These are phyloP conservation scores for Tricholaema leucomelas DNA, from an alignment of 2,113 vertebrate genomes.

Conservation along the genomic window DNA sequence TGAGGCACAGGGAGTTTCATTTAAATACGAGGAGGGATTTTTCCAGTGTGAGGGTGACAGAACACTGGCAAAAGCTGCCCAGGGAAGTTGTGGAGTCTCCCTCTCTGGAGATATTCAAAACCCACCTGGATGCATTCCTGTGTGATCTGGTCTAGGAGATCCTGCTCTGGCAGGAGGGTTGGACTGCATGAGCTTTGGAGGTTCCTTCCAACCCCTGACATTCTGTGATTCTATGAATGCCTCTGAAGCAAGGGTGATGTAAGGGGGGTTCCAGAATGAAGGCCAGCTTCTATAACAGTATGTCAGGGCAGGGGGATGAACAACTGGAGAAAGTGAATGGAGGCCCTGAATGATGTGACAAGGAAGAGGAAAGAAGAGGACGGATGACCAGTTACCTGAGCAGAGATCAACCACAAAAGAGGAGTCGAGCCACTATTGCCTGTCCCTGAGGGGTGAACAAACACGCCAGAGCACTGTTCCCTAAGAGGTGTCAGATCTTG, in stretches of 20 bases:
- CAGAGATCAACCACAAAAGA: not conserved
- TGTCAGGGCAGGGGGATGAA: not conserved
- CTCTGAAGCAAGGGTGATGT: not conserved
- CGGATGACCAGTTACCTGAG: not conserved
- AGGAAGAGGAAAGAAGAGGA: not conserved
- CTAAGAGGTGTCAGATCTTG: not conserved
- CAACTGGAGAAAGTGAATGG: not conserved
- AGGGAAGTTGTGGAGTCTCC: too few relatives aligned
- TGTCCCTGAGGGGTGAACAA: not conserved
- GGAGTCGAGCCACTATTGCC: not conserved
- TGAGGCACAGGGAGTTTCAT: too few relatives aligned
- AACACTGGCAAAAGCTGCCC: too few relatives aligned
- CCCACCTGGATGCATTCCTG: too few relatives aligned
- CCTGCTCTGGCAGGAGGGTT: too few relatives aligned
- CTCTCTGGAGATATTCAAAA: too few relatives aligned
- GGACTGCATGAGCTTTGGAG: too few relatives aligned
- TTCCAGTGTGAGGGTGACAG: too few relatives aligned
- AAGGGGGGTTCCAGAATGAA: not conserved
- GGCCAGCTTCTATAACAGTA: not conserved
- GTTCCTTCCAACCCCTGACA: too few relatives aligned
- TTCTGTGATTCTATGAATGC: too few relatives aligned
- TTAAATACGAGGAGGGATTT: too few relatives aligned
- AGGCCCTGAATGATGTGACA: not conserved
- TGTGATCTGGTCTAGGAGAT: too few relatives aligned
- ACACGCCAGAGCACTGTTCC: fast-evolving